Conservation (phyloP, 2,113 vertebrate genomes). For the Pogonocichla stellata region DNA sequence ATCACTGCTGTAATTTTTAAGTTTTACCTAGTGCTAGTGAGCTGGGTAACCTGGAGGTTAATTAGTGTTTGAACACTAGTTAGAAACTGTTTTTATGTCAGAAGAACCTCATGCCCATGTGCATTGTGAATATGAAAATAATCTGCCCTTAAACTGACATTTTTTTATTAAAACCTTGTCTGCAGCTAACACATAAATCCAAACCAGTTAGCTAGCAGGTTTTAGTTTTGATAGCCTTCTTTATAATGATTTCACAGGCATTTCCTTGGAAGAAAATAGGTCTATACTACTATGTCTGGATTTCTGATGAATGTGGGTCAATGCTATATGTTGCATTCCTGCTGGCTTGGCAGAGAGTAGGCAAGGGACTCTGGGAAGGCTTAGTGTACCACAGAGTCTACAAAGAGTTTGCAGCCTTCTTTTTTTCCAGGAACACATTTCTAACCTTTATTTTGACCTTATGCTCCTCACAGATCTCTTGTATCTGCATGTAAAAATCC, state of each 20-base stretch:
- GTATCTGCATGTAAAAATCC: neutral
- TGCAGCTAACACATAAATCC: neutral
- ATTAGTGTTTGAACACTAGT: neutral
- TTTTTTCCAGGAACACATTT: neutral
- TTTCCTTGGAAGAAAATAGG: neutral
- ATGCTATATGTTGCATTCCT: neutral
- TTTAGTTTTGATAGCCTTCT: neutral
- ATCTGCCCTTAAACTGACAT: neutral
- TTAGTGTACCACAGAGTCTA: neutral
- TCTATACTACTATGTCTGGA: neutral
- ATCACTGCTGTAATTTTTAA: neutral
- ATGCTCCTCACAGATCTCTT: neutral
- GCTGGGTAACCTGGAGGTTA: neutral
- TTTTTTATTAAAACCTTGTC: neutral
- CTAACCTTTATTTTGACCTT: neutral
- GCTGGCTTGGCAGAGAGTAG: neutral
- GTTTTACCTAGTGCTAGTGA: neutral
- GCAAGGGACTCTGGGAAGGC: neutral
- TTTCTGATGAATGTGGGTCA: neutral
- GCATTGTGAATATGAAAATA: neutral
- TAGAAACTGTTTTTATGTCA: neutral
- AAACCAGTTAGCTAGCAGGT: neutral
- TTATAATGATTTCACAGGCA: neutral
- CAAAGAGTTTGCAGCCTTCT: neutral
- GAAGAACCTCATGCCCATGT: neutral